Conservation (phyloP, 2,113 vertebrate species). For the Tonatia bakeri region DNA sequence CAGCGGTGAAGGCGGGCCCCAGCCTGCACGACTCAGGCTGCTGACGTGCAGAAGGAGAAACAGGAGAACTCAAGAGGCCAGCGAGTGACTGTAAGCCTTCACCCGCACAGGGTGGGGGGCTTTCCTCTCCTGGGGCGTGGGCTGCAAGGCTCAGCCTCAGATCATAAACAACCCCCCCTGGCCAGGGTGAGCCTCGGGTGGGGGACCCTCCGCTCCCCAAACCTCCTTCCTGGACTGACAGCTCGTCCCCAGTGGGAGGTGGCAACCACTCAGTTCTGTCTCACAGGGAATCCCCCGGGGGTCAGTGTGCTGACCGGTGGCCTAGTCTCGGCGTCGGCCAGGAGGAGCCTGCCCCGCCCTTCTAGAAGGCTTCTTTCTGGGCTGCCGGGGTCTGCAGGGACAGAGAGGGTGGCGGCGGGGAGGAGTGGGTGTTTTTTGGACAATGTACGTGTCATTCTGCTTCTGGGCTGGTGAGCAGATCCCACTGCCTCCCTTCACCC, state of each 20-base stretch:
- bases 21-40: background rate
- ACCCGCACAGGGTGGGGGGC: background rate
- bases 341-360: background rate
- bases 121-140: background rate
- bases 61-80: conserved; percentile 49
- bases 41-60: background rate
- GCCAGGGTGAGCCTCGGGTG: background rate
- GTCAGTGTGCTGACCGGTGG: fast-evolving
- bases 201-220: background rate
- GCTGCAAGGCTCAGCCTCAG: background rate
- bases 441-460: background rate
- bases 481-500: background rate
- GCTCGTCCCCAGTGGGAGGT: background rate
- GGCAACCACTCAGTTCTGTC: background rate
- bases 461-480: background rate
- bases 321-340: background rate
- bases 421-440: background rate
- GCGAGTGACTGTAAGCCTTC: background rate
- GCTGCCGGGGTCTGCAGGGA: fast-evolving
- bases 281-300: background rate
- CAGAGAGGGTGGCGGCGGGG: fast-evolving
- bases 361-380: background rate
- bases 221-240: background rate
- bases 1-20: conserved; percentile 49
- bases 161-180: background rate